A percentile compares a stretch with the other conserved stretches of the same genome.
Evolutionary conservation across 2,888 invertebrate species (phyloP).

Genomic region (Drosophila nr. perissopoda): DNA sequence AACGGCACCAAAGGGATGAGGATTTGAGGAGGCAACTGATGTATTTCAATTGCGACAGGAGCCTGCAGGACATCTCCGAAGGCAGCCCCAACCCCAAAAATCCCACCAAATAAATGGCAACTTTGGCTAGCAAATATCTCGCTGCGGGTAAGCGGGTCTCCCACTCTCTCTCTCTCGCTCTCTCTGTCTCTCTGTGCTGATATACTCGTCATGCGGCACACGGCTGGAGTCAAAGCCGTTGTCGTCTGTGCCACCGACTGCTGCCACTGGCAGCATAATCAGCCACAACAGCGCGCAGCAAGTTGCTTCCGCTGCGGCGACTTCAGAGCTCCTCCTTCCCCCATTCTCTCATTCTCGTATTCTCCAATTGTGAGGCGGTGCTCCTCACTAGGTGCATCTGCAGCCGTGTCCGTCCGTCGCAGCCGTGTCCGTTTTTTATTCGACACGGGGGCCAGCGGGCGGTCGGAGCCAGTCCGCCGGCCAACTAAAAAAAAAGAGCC

Average conservation of each 20-base stretch:
- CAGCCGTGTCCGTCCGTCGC: constrained; percentile 44
- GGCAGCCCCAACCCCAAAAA: constrained; percentile 11
- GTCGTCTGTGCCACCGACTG: constrained; percentile 39
- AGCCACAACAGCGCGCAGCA: constrained; percentile 82
- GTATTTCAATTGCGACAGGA: constrained; percentile 38
- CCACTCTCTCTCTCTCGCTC: background rate
- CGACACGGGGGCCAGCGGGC: constrained; percentile 52
- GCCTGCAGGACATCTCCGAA: constrained; percentile 53
- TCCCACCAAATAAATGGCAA: constrained; percentile 51
- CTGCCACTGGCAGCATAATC: constrained; percentile 82
- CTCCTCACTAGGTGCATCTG: constrained; percentile 69
- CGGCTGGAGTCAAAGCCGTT: constrained; percentile 53
- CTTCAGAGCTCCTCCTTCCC: constrained; percentile 25
- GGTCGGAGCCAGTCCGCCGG: constrained; percentile 52
- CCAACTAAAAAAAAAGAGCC: constrained; percentile 21
- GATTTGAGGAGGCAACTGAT: background rate
- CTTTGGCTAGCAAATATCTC: constrained; percentile 15
- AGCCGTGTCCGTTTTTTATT: constrained; percentile 63
- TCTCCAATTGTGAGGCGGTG: constrained; percentile 28
- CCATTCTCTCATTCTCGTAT: background rate
- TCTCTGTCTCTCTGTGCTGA: background rate
- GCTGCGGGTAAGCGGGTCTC: constrained; percentile 5
- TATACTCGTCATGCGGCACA: constrained; percentile 40
- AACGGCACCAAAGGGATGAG: constrained; percentile 44
- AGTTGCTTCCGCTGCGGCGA: constrained; percentile 83